Evolutionary conservation across 1,140 invertebrate genomes (phyloP), one percentile per base, ranked within the genome.

Genomic region (Acarapis woodi): DNA sequence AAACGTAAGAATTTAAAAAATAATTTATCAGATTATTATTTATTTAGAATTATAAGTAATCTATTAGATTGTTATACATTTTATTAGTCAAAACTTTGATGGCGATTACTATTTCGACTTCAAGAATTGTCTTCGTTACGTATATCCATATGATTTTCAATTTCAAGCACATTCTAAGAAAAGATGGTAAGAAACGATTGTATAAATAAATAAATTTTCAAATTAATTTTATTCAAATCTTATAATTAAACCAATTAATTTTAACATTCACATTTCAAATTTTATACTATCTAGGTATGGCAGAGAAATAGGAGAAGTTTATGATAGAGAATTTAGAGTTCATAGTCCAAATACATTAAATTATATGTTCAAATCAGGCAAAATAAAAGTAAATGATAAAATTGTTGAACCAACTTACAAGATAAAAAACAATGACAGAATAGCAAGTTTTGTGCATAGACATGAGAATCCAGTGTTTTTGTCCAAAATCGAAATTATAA

Each of bases 81-180:
- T n/a, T n/a, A n/a, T n/a, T n/a, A n/a, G n/a, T n/a, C n/a, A n/a
- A n/a, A n/a, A n/a, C n/a, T n/a, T n/a, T n/a, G n/a, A 15, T 41
- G 78, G 80, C 57, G 78, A 87, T 60, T 85, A 80, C 18, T 80
- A 77, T 18, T 93, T 88, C 60, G 90, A 83, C 58, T 76, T 82
- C 53, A 80, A 93, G 64, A 87, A 88, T 66, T 80, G 82, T 45
- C 64, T 97, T 37, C 65, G 90, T 39, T 94, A 97, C 65, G 87
- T 97, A 0, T 87, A 90, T 54, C 90, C 90, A 0, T 99, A 99
- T 60, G 85, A 85, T 56, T 94, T 83, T 58, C 83, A 77, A 12
- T 97, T 93, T 58, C 80, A 76, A 31, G 87, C 85, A 8, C 87
- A 85, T 60, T 85, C 80, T 10, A 99, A 99, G 62, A 82, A 82